These are phyloP conservation scores for Phylloscopus whistleri DNA, from an alignment of 2,113 vertebrate species.

Conservation along the genomic window DNA sequence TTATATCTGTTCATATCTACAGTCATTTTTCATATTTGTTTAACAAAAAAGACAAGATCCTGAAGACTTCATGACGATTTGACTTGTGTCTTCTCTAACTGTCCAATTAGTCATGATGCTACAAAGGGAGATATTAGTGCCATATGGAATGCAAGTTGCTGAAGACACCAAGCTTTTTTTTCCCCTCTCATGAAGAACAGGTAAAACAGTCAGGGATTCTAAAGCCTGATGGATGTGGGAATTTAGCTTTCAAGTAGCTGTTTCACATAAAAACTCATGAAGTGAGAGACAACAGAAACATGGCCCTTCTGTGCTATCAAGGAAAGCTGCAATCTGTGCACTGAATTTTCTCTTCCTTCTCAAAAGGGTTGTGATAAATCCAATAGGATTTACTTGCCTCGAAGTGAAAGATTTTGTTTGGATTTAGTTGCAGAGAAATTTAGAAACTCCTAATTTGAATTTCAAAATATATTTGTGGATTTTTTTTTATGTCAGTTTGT, in stretches of 20 bases:
- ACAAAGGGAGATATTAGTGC: not conserved
- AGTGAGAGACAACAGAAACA: not conserved
- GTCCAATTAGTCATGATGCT: not conserved
- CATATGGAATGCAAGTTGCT: not conserved
- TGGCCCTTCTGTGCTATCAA: not conserved
- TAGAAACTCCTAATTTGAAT: not conserved
- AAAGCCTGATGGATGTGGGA: not conserved
- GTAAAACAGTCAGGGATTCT: not conserved
- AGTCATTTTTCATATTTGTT: not conserved
- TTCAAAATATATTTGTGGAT: not conserved
- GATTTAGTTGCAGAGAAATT: not conserved
- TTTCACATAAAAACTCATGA: not conserved
- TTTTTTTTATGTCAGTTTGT: not conserved
- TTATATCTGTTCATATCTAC: not conserved
- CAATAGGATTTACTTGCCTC: not conserved
- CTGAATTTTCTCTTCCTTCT: not conserved
- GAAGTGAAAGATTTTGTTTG: not conserved
- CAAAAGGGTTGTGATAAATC: not conserved
- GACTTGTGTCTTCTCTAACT: not conserved
- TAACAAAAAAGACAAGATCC: not conserved
- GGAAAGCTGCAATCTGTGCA: not conserved
- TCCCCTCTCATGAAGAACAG: not conserved
- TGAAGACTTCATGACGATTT: not conserved
- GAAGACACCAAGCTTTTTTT: not conserved
- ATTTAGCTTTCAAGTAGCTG: not conserved